A percentile compares a stretch with the other conserved stretches of the same genome.
phyloP scores from a whole-genome alignment of 2,113 vertebrate species.

The Cryptomyrus ogoouensis region DNA sequence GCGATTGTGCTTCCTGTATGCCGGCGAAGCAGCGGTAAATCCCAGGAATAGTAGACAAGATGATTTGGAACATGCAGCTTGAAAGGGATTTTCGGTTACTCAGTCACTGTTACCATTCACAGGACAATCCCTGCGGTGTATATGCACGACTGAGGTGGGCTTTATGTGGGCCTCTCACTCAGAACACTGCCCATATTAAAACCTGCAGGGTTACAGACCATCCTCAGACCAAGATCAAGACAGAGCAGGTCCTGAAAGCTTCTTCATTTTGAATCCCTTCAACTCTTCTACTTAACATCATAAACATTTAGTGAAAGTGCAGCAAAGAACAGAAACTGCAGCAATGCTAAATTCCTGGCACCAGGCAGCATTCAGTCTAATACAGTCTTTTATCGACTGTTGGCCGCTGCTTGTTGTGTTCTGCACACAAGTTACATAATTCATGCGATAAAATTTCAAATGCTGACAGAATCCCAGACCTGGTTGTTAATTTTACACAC shows the following conservation, averaged over 20 bases:
- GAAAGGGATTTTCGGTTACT: background rate
- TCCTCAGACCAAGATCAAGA: background rate
- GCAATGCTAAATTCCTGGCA: background rate
- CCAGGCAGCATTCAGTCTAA: background rate
- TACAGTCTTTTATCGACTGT: background rate
- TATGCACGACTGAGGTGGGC: background rate
- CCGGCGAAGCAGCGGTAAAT: background rate
- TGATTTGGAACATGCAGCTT: background rate
- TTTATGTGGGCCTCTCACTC: background rate
- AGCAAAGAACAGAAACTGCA: background rate
- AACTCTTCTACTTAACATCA: background rate
- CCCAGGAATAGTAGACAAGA: background rate
- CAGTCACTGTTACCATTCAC: background rate
- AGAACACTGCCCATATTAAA: background rate
- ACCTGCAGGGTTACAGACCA: background rate
- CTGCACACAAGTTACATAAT: background rate
- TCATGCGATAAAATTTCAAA: background rate
- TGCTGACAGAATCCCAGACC: conserved; percentile 11
- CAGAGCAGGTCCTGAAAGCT: background rate
- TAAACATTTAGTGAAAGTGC: background rate
- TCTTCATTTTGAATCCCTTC: background rate
- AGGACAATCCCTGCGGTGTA: background rate
- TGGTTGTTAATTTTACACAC: conserved; percentile 12
- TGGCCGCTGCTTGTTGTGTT: background rate
- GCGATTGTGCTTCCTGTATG: background rate